These are phyloP conservation scores for Lagopus muta DNA, from an alignment of 2,113 vertebrate genomes.

Conservation along the genomic window DNA sequence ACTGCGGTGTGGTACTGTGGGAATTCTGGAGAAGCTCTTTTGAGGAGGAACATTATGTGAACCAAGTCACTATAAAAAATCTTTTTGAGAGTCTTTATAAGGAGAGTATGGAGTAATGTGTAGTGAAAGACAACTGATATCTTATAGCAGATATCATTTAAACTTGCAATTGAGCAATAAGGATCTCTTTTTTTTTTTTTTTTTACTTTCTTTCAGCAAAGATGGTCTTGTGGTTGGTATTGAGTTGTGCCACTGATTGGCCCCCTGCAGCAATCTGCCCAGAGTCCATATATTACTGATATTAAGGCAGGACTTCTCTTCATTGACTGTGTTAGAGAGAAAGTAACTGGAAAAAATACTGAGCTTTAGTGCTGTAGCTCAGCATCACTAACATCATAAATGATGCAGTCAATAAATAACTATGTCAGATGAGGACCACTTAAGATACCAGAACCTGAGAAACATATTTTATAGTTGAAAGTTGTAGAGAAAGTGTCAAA, in stretches of 20 bases:
- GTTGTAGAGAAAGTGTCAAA: not conserved
- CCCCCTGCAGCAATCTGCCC: not conserved
- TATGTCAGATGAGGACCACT: not conserved
- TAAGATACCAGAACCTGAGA: not conserved
- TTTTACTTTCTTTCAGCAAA: not conserved
- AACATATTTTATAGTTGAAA: not conserved
- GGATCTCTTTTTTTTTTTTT: not conserved
- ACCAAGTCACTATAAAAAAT: not conserved
- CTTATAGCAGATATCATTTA: not conserved
- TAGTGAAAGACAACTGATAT: not conserved
- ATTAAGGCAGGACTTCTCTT: conserved; percentile 11
- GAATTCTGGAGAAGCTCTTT: not conserved
- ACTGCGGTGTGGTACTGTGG: not conserved
- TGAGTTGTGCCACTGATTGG: conserved; percentile 22
- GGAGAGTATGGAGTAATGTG: not conserved
- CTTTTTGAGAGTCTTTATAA: not conserved
- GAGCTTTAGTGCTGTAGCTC: not conserved
- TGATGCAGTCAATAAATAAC: conserved; percentile 1
- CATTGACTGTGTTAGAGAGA: not conserved
- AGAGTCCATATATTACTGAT: conserved; percentile 8
- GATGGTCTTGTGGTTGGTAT: not conserved
- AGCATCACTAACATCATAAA: not conserved
- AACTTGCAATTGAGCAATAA: not conserved
- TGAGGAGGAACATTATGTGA: not conserved
- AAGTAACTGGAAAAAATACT: not conserved